Evolutionary conservation across 2,113 vertebrate genomes (phyloP), one percentile per base, ranked within the genome.

Genomic region (Poecilia latipinna): DNA sequence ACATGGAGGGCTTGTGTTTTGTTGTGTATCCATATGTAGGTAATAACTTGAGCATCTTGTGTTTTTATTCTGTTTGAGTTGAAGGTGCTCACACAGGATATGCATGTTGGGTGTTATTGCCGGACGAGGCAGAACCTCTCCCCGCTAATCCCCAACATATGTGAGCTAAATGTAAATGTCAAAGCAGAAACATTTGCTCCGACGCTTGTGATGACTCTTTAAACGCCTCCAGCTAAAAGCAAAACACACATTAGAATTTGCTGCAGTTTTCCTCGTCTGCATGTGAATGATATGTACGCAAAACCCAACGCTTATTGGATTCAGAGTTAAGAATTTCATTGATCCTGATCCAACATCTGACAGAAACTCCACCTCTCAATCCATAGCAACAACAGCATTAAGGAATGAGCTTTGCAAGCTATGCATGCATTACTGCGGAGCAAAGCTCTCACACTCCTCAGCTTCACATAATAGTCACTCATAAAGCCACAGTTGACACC

Each of bases 121-220:
- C 17, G 51, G 60, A 86, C 31, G 24, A 75, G 61, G 76, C 77
- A 60, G 54, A 63, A 33, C 67, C 51, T 74, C 61, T 65, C 39
- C 66, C 68, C 39, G 31, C 82, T 22, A 74, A 87, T 78, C 79
- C 70, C 85, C 88, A 65, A 28, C 87, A 91, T 74, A 85, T 87
- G 90, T 75, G 79, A 63, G 69, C 67, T 57, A 39, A 75, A 80
- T 29, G 63, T 44, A 74, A 87, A 86, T 42, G 73, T 82, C 67
- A 70, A 81, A 87, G 70, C 15, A 77, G 68, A 84, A 83, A 80
- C 70, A 65, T 57, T 68, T n/a, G 4, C 63, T 62, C 48, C 51
- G 78, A 82, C 19, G 57, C 69, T 42, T n/a, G 29, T 72, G 85
- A 89, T 82, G 80, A 69, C 72, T 82, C 81, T 88, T 89, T 84